A percentile compares a stretch with the other conserved stretches of the same genome.
These are phyloP conservation scores for Sarcophaga carnaria DNA, from an alignment of 2,888 invertebrate species.

Conservation along the genomic window DNA sequence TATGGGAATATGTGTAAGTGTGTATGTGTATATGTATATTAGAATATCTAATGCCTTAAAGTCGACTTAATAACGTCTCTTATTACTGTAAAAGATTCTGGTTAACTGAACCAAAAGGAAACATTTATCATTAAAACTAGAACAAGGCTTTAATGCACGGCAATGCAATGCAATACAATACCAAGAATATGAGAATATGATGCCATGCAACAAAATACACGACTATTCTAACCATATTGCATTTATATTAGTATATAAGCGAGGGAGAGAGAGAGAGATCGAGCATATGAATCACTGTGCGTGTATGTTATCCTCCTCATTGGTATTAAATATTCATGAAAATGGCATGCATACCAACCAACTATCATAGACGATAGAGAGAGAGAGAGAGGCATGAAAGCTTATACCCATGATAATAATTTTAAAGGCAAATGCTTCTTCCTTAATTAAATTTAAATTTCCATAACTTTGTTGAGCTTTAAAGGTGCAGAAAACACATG, in stretches of 20 bases:
- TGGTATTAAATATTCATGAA: conserved; percentile 35
- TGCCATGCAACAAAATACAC: not conserved
- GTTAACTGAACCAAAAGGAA: conserved; percentile 65
- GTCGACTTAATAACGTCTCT: conserved; percentile 60
- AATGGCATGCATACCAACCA: not conserved
- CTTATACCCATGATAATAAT: too few relatives aligned
- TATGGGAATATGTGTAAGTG: not conserved
- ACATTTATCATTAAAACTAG: conserved; percentile 65
- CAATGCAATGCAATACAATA: not conserved
- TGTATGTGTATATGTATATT: conserved; percentile 2
- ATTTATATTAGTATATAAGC: not conserved
- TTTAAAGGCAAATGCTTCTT: too few relatives aligned
- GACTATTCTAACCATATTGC: not conserved
- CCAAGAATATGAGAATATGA: not conserved
- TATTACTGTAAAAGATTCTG: conserved; percentile 60
- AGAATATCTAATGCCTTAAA: conserved; percentile 43
- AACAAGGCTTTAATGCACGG: conserved; percentile 41
- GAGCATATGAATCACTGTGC: not conserved
- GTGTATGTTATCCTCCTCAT: conserved; percentile 20
- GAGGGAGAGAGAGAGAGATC: not conserved
- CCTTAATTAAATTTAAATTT: too few relatives aligned
- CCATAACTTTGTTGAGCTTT: too few relatives aligned
- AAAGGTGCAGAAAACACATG: too few relatives aligned
- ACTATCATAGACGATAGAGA: too few relatives aligned
- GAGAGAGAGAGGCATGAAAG: too few relatives aligned